Percentiles rank a stretch among this genome's conserved stretches.
Conservation (phyloP, 2,113 vertebrate genomes). For the Jaculus jaculus region DNA sequence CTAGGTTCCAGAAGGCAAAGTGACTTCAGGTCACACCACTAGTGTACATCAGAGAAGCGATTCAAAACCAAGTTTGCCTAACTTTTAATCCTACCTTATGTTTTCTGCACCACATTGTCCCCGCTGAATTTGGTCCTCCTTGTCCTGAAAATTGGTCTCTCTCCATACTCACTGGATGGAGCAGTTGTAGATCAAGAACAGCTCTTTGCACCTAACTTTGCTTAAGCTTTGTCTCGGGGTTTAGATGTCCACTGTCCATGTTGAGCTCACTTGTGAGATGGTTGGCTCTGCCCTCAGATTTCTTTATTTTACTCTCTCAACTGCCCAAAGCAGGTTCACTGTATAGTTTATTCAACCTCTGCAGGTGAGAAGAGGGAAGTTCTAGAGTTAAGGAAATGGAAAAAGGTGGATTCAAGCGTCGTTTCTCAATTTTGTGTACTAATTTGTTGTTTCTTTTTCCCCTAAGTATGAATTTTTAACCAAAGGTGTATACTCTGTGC, state of each 20-base stretch:
- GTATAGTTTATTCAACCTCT: neutral
- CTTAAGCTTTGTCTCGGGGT: neutral
- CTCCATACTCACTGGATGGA: neutral
- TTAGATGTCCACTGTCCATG: neutral
- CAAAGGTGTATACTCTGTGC: too few relatives aligned
- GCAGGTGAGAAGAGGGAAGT: neutral
- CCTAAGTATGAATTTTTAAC: too few relatives aligned
- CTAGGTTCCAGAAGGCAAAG: neutral
- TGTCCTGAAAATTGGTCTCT: neutral
- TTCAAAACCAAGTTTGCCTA: neutral
- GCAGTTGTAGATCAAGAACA: neutral
- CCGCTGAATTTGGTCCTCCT: neutral
- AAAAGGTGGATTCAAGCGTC: neutral
- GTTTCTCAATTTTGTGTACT: neutral
- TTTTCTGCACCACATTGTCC: neutral
- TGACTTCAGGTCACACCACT: neutral
- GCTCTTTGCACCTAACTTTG: neutral
- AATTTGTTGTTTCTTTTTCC: neutral
- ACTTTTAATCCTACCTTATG: neutral
- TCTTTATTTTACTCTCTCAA: neutral
- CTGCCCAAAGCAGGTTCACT: neutral
- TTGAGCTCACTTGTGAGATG: neutral
- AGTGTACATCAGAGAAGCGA: neutral
- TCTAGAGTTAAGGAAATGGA: neutral
- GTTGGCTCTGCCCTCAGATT: neutral